These are phyloP conservation scores for Watsonalla cultraria DNA, from an alignment of 2,888 invertebrate species.

Conservation along the genomic window DNA sequence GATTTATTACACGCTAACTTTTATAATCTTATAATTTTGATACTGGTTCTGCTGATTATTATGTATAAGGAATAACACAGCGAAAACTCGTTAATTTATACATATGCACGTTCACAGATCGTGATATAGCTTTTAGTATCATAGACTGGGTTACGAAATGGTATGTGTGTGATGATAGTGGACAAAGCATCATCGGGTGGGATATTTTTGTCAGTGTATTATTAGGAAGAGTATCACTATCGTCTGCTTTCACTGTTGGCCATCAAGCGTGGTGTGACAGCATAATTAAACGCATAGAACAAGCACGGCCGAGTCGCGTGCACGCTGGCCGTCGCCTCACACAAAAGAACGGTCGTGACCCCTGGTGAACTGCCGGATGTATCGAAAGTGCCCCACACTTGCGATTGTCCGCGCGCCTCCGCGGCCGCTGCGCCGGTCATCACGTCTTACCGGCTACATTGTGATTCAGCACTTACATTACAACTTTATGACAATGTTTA, in stretches of 20 bases:
- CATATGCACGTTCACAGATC: conserved; percentile 29
- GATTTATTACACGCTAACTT: conserved; percentile 31
- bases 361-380: conserved; percentile 67
- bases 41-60: conserved; percentile 26
- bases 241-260: conserved; percentile 70
- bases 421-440: neutral
- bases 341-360: conserved; percentile 72
- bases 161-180: conserved; percentile 19
- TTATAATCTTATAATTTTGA: conserved; percentile 18
- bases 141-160: conserved; percentile 24
- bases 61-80: conserved; percentile 23
- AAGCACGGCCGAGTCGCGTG: conserved; percentile 66
- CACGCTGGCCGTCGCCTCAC: conserved; percentile 43
- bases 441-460: neutral
- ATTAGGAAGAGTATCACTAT: conserved; percentile 48
- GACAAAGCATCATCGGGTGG: conserved; percentile 8
- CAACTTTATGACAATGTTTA: neutral
- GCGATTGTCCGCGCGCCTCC: conserved; percentile 25
- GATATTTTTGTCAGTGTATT: conserved; percentile 44
- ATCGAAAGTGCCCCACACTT: conserved; percentile 68
- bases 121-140: conserved; percentile 21
- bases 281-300: conserved; percentile 74
- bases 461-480: neutral
- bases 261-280: conserved; percentile 74
- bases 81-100: conserved; percentile 27